These are phyloP conservation scores for Onchidella celtica DNA, from an alignment of 2,888 invertebrate species.

Conservation along the genomic window DNA sequence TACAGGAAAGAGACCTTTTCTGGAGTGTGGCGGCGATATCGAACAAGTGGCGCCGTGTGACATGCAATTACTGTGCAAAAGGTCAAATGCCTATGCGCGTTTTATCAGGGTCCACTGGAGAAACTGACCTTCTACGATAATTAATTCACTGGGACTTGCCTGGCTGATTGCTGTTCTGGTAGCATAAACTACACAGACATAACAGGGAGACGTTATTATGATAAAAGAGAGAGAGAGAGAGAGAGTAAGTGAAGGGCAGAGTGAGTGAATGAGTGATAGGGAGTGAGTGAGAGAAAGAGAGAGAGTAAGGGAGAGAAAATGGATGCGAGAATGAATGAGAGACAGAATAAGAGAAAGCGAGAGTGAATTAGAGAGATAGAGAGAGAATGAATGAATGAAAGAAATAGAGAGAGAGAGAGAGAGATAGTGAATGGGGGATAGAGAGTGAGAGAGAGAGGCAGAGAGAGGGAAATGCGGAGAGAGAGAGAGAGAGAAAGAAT, in stretches of 20 bases:
- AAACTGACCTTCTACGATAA: no score
- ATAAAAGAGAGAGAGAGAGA: not conserved
- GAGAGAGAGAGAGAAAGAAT: not conserved
- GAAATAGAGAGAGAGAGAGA: not conserved
- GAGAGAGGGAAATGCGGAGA: conserved; percentile 14
- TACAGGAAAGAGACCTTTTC: no score
- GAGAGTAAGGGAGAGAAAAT: conserved; percentile 11
- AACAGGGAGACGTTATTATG: no score
- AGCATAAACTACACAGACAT: no score
- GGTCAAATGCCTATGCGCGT: no score
- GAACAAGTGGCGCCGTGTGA: no score
- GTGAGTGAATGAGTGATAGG: not conserved
- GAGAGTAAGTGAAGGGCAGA: not conserved
- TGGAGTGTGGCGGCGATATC: no score
- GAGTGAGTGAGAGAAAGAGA: conserved; percentile 14
- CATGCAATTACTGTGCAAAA: no score
- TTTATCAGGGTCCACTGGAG: no score
- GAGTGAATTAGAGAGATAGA: not conserved
- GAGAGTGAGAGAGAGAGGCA: conserved; percentile 35
- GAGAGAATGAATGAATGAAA: conserved; percentile 1
- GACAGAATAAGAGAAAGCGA: not conserved
- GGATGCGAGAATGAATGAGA: conserved; percentile 6
- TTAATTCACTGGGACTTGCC: no score
- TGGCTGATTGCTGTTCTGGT: no score
- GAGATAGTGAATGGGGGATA: conserved; percentile 24